Evolutionary conservation across 2,888 invertebrate species (phyloP), one percentile per base, ranked within the genome.

Genomic region (Amphipyra tragopoginis): DNA sequence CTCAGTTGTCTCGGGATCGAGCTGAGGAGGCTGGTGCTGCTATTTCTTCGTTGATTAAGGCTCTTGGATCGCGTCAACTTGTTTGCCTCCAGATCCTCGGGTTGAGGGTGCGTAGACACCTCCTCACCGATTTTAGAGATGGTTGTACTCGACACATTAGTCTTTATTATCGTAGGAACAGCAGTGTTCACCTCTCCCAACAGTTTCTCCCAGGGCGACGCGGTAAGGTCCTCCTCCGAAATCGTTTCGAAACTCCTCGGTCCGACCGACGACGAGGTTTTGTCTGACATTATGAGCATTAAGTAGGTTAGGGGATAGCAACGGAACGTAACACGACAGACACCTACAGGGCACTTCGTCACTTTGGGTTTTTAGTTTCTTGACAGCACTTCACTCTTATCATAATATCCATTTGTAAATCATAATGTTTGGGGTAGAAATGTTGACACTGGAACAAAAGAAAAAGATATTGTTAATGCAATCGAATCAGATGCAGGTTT

Each of bases 381-480:
- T 94, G 94, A 88, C 92, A 94, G 83, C 94, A 94, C 94, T 94
- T 94, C 94, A 94, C 94, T 93, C 94, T 89, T 92, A 94, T 94
- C 93, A 93, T 94, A 94, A 94, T 94, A 94, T 94, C 94, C 94
- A 94, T 94, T 94, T 94, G 94, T 94, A 94, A 93, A 94, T 94
- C 94, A 94, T 94, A 94, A 93, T 94, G 93, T 91, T 94, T 94
- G 90, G 94, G 94, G 85, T 93, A 94, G 91, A 94, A 94, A 94
- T 93, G 93, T 93, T 94, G 94, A 92, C 94, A 94, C 94, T 94
- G 93, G 75, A 94, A 94, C 93, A 94, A 94, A 83, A 54, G 81
- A 81, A 87, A 81, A 88, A 68, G 10, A 42, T 10, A 26, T 1
- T 29, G 11, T 68, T 68, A 65, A 36, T 65, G 15, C 9, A 5